phyloP scores from a whole-genome alignment of 53 echinoderm and acorn worm species.

The Patiria pectinifera region DNA sequence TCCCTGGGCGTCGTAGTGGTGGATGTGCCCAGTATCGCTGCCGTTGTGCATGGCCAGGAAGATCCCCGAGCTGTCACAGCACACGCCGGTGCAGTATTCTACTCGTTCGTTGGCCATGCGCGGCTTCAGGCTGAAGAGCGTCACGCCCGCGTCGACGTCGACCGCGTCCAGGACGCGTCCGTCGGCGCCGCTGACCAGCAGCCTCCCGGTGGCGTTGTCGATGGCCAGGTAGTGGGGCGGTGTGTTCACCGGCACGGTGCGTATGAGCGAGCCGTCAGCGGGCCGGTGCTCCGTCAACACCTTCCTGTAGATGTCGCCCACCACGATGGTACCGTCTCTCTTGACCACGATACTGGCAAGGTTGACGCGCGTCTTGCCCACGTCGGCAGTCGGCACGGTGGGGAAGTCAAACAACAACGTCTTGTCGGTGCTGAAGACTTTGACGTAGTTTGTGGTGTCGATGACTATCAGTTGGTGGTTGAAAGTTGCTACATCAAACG shows the following conservation, averaged over 20 bases:
- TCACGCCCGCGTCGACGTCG: constrained; percentile 18
- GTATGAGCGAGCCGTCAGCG: constrained; percentile 47
- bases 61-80: constrained; percentile 40
- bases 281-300: constrained; percentile 56
- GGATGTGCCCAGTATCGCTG: constrained; percentile 47
- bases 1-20: constrained; percentile 42
- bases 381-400: constrained; percentile 32
- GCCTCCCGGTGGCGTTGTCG: not conserved
- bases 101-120: constrained; percentile 15
- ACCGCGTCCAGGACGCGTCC: constrained; percentile 22
- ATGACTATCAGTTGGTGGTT: constrained; percentile 47
- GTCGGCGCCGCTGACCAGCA: constrained; percentile 45
- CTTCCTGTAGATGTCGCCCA: constrained; percentile 28
- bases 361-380: constrained; percentile 31
- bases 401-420: constrained; percentile 41
- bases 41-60: constrained; percentile 54
- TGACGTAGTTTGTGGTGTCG: constrained; percentile 48
- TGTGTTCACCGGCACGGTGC: constrained; percentile 47
- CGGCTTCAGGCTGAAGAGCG: constrained; percentile 18
- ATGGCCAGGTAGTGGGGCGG: constrained; percentile 52
- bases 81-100: constrained; percentile 56
- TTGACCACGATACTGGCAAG: constrained; percentile 34
- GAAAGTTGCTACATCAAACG: constrained; percentile 52
- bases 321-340: constrained; percentile 51
- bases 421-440: constrained; percentile 34